Base-by-base conservation (phyloP, 2,113 vertebrate species). In the Cyprichromis sp. region DNA sequence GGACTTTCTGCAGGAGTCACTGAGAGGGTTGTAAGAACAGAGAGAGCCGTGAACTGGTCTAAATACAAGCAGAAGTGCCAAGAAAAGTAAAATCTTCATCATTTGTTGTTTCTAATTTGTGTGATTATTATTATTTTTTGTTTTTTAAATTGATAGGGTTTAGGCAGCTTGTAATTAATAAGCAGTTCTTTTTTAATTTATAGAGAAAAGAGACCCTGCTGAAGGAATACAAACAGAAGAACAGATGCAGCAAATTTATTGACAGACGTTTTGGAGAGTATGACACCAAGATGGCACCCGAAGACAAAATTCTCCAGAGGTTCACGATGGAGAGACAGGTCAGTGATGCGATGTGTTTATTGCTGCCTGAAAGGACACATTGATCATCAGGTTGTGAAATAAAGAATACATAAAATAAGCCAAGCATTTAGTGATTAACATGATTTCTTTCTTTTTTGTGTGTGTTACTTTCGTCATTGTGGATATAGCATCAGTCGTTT, bases 251-350 rank as follows among this genome's bases (percentile, higher is more conserved):
- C 79, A 96, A 98, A 5, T 98, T 99, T 42, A 96, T 96, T 26
- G 99, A 99, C 88, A 96, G 95, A 79, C 97, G 98, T 52, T 96
- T 99, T 78, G 99, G 97, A 21, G 98, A 99, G 88, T 98, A 99
- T 82, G 96, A 97, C 57, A 91, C 94, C 52, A 96, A 94, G 84
- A 95, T 99, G 85, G 97, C 95, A 38, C 96, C 97, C 0, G 99
- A 99, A 81, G 98, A 99, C n/a, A 99, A 98, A 94, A 99, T 99
- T 96, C 93, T 97, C 61, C 95, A 97, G 93, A 96, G 98, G 88
- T 99, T 99, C 3, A 88, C 98, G 2, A 93, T 99, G 95, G 98
- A 99, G 93, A 97, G 98, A 90, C 97, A 99, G 98, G 98, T 99
- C 93, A 91, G 91, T 87, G 34, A 31, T 31, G 17, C 9, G 2